Evolutionary conservation across 2,797 vertebrate species (phyloP), one percentile per base, ranked within the genome.

Genomic region (Nasua narica): DNA sequence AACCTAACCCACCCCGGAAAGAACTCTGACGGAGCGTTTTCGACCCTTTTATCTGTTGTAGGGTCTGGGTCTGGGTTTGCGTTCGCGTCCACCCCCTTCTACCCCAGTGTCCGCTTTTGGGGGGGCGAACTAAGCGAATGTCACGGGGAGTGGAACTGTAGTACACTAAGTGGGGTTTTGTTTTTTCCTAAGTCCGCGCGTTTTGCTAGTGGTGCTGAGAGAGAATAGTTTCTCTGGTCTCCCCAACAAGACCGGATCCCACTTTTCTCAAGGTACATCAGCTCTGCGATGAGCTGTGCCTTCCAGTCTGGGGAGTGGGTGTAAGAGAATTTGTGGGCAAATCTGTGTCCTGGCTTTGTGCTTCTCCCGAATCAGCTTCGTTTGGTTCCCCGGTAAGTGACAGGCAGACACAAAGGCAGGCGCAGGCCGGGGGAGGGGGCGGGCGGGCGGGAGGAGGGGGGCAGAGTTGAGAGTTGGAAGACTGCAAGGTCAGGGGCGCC

Each of bases 321-420:
- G 72, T 52, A 2, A 96, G 96, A 98, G 96, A 97, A 98, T 98
- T 92, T 74, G 97, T 67, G 90, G 96, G 97, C 97, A 95, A 95
- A 88, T 96, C 96, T 90, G 97, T 95, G 98, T 97, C 98, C 97
- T 98, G 98, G 98, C 98, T 99, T 99, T 99, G 99, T 99, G 98
- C 98, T 98, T 98, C 98, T 97, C 95, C 97, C 98, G 98, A 99
- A 98, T 98, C 98, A 98, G 98, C 98, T 98, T 98, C 98, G 97
- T 97, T 98, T 97, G 98, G 98, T 98, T 98, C 97, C 98, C 98
- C 96, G 96, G 98, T 98, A 98, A 99, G 98, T 99, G 99, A 99
- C 99, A 99, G 99, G 98, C 98, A 98, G 98, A 99, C 99, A 99
- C 99, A 99, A 99, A 99, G 99, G 98, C 98, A 97, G 97, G 97